phyloP scores from a whole-genome alignment of 2,888 invertebrate species.

The Agrotis segetum region DNA sequence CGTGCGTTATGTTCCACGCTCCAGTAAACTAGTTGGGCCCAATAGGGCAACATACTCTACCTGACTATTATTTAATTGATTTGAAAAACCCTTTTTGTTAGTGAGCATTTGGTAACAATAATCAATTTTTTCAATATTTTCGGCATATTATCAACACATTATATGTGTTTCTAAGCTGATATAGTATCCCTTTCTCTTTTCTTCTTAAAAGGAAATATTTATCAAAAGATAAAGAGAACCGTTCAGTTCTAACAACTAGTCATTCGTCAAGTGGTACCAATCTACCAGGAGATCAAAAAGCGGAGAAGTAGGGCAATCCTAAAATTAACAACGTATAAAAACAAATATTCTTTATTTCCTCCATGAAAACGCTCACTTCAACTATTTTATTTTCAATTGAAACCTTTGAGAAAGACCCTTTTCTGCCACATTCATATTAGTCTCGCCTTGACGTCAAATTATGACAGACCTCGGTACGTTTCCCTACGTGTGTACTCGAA shows the following conservation, averaged over 20 bases:
- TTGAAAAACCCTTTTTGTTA: neutral
- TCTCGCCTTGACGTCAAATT: constrained; percentile 28
- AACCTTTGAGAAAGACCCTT: constrained; percentile 29
- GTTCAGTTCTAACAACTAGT: neutral
- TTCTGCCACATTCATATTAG: constrained; percentile 42
- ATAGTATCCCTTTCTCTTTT: neutral
- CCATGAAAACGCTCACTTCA: constrained; percentile 26
- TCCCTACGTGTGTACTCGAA: constrained; percentile 38
- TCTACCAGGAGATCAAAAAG: constrained; percentile 35
- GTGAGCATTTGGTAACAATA: neutral
- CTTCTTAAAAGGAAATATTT: neutral
- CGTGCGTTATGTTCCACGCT: too few relatives aligned
- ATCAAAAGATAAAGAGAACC: neutral
- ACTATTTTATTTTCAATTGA: constrained; percentile 52
- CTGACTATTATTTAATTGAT: neutral
- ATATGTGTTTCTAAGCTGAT: too few relatives aligned
- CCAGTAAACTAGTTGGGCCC: too few relatives aligned
- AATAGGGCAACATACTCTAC: too few relatives aligned
- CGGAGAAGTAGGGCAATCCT: constrained; percentile 16
- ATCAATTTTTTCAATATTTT: too few relatives aligned
- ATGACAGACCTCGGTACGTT: constrained; percentile 37
- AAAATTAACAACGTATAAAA: constrained; percentile 42
- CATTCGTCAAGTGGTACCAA: constrained; percentile 18
- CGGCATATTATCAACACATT: too few relatives aligned
- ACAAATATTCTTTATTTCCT: constrained; percentile 42